A percentile compares a stretch with the other conserved stretches of the same genome.
Evolutionary conservation across 2,113 vertebrate species (phyloP).

Genomic region (Eptesicus fuscus): DNA sequence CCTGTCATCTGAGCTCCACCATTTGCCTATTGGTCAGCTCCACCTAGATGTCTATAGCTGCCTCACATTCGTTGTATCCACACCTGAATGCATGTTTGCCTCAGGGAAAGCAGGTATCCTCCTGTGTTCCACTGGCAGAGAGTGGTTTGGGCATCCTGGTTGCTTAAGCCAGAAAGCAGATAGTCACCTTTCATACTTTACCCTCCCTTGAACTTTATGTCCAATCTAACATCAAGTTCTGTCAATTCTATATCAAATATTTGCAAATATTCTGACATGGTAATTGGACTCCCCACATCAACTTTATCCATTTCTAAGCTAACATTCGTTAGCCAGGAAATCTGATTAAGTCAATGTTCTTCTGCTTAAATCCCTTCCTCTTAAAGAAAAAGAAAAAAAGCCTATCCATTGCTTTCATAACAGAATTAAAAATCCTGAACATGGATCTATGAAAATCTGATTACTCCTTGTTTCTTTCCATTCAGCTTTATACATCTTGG

Average conservation of each 20-base stretch:
- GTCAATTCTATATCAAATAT: neutral
- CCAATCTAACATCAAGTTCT: neutral
- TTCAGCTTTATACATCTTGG: neutral
- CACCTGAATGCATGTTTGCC: neutral
- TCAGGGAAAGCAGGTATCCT: neutral
- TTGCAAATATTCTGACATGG: neutral
- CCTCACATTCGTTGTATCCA: accelerated
- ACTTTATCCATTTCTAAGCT: neutral
- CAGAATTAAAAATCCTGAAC: neutral
- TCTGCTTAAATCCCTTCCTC: neutral
- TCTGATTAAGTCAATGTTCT: neutral
- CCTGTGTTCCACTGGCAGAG: neutral
- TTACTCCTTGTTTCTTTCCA: neutral
- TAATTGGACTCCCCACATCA: neutral
- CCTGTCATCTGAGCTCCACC: neutral
- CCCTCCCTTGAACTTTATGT: neutral
- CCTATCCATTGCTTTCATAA: neutral
- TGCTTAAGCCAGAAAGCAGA: neutral
- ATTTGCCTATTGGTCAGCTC: neutral
- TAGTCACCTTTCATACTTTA: neutral
- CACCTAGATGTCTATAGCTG: neutral
- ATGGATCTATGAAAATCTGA: neutral
- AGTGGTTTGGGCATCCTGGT: neutral
- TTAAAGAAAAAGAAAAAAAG: neutral
- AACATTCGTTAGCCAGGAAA: neutral